Base-by-base conservation (phyloP, 2,113 vertebrate species). In the Stegostoma tigrinum region DNA sequence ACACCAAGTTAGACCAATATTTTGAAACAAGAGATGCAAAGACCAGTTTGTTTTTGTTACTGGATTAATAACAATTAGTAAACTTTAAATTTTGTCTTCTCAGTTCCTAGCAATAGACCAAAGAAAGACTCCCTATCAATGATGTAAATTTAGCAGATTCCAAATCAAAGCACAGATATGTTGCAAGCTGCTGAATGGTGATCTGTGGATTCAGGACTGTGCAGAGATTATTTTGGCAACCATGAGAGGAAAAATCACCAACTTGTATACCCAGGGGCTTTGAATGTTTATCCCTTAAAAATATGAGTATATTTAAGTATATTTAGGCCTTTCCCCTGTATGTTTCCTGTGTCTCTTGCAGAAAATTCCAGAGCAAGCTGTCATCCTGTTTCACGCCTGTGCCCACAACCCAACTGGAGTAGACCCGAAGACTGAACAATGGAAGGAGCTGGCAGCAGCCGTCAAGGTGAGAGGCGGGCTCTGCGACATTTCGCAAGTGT, bases 361-460 rank as follows among this genome's bases (percentile, higher is more conserved):
- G 99, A 99, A 99, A 98, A 99, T 99, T 95, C 99, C 99, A 78
- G 98, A 99, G 96, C 97, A 98, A 95, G 99, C 99, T 96, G 97
- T 99, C 95, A 97, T 99, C 96, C 96, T 99, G 91, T 96, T 99
- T 96, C 99, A 99, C 0, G 99, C 99, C 15, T 99, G 99, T 7
- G 99, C 99, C 89, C 99, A 99, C 97, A 99, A 99, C 96, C 99
- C 99, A 96, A 99, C 99, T 0, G 99, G 99, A 17, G 99, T 99
- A 96, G 99, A 99, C 97, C 99, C 99, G 4, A 97, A 93, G 72
- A 98, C 98, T 0, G 99, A 99, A 96, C 98, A 99, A 93, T 99
- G 99, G 99, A 99, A 99, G 97, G 99, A 99, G 96, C 96, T 99
- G 0, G 97, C 98, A 0, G 96, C 97, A 5, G 0, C 96, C 1